Evolutionary conservation across 1,140 invertebrate genomes (phyloP).

Genomic region (Neelides sp.): DNA sequence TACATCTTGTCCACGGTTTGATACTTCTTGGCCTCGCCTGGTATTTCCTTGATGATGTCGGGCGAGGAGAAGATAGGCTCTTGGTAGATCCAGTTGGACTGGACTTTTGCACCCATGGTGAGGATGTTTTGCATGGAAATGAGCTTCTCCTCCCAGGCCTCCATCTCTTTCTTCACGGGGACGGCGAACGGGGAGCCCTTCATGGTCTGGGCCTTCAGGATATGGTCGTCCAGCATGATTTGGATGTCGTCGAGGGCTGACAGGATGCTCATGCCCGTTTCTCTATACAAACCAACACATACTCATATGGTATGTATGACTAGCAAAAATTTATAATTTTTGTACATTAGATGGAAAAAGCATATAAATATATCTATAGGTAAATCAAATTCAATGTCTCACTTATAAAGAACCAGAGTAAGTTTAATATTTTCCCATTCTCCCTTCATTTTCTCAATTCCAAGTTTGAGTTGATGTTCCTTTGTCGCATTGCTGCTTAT

Average conservation of each 20-base stretch:
- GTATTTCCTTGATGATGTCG: conserved; percentile 88
- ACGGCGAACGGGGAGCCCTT: conserved; percentile 76
- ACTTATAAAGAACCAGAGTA: conserved; percentile 54
- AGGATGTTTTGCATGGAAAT: conserved; percentile 61
- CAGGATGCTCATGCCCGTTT: conserved; percentile 62
- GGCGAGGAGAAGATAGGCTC: conserved; percentile 84
- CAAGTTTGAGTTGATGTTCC: conserved; percentile 65
- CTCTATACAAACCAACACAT: conserved; percentile 41
- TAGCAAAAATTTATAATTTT: no score
- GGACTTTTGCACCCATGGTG: conserved; percentile 71
- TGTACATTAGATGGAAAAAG: no score
- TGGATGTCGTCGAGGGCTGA: conserved; percentile 72
- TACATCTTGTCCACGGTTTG: conserved; percentile 60
- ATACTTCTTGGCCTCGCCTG: conserved; percentile 70
- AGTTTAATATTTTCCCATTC: conserved; percentile 73
- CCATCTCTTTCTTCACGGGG: conserved; percentile 65
- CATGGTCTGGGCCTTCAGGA: conserved; percentile 76
- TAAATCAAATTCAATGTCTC: conserved; percentile 24
- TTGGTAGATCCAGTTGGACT: conserved; percentile 72
- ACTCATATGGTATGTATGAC: no score
- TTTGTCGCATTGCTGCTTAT: conserved; percentile 81
- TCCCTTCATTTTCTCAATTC: conserved; percentile 64
- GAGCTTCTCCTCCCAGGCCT: conserved; percentile 67
- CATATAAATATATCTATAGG: no score
- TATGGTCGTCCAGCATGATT: conserved; percentile 71